phyloP scores from a whole-genome alignment of 2,113 vertebrate species.

The Oryctolagus cuniculus region DNA sequence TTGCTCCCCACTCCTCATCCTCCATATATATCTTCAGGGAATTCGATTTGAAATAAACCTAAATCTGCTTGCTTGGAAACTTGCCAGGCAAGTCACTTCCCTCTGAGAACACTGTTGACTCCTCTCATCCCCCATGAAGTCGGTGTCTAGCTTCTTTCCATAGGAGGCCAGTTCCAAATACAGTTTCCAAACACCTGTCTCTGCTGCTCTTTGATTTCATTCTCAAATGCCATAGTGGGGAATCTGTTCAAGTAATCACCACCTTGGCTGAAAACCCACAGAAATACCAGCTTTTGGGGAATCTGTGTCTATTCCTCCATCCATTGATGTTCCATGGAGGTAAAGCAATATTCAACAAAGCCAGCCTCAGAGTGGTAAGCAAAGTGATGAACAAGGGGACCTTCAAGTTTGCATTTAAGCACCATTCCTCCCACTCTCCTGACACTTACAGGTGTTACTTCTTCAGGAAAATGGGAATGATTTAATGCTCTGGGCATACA shows the following conservation, averaged over 20 bases:
- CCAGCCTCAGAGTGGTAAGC: background rate
- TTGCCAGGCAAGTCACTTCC: conserved; percentile 50
- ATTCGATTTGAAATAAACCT: conserved; percentile 58
- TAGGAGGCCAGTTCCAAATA: conserved; percentile 69
- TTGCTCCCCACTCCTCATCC: background rate
- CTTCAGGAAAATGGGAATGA: conserved; percentile 17
- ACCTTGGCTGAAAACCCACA: background rate
- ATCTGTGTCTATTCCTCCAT: background rate
- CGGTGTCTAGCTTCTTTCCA: conserved; percentile 55
- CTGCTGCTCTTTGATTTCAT: conserved; percentile 65
- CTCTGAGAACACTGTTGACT: conserved; percentile 35
- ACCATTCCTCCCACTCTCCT: background rate
- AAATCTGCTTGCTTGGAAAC: conserved; percentile 56
- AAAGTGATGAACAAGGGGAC: too few relatives aligned
- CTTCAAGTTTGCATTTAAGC: background rate
- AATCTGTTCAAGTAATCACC: conserved; percentile 56
- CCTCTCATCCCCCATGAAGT: conserved; percentile 52
- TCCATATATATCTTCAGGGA: conserved; percentile 3
- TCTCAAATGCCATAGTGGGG: conserved; percentile 45
- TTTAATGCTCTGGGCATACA: background rate
- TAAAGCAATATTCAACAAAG: background rate
- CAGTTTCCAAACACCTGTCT: conserved; percentile 68
- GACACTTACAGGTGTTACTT: background rate
- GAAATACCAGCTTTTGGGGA: conserved; percentile 42
- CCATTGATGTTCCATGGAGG: background rate